phyloP scores from a whole-genome alignment of 2,888 invertebrate species.

The Gerris lacustris region DNA sequence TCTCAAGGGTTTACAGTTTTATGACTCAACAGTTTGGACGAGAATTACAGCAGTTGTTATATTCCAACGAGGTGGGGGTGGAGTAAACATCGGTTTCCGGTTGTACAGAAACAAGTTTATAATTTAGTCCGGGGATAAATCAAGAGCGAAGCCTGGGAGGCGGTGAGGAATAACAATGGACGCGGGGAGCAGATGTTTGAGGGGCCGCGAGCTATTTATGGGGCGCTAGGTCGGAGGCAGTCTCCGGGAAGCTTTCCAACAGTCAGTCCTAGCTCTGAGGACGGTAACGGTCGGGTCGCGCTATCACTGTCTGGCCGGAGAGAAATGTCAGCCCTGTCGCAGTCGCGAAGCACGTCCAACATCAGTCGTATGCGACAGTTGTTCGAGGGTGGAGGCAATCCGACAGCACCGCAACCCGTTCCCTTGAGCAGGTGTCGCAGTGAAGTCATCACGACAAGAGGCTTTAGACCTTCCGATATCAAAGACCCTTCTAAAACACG shows the following conservation, averaged over 20 bases:
- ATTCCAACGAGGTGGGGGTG: too few relatives aligned
- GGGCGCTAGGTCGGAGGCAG: slow-evolving; percentile 11
- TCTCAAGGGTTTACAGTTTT: too few relatives aligned
- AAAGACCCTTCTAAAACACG: slow-evolving; percentile 68
- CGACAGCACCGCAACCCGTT: not conserved
- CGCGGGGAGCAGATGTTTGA: not conserved
- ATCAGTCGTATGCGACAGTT: slow-evolving; percentile 20
- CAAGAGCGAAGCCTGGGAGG: too few relatives aligned
- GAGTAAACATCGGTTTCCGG: too few relatives aligned
- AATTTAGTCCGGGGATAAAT: too few relatives aligned
- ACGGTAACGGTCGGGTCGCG: too few relatives aligned
- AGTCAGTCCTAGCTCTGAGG: too few relatives aligned
- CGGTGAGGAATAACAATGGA: too few relatives aligned
- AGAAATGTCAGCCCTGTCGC: slow-evolving; percentile 20
- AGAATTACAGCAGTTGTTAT: too few relatives aligned
- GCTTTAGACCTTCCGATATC: slow-evolving; percentile 75
- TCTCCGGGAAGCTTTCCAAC: too few relatives aligned
- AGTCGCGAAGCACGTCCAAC: slow-evolving; percentile 24
- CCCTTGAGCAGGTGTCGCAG: slow-evolving; percentile 36
- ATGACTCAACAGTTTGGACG: too few relatives aligned
- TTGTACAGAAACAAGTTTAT: too few relatives aligned
- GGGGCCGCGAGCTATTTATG: slow-evolving; percentile 12
- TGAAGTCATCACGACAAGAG: slow-evolving; percentile 55
- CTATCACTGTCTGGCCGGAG: not conserved
- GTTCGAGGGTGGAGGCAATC: slow-evolving; percentile 9